Base-by-base conservation (phyloP, 2,888 invertebrate species). In the Formica aserva region DNA sequence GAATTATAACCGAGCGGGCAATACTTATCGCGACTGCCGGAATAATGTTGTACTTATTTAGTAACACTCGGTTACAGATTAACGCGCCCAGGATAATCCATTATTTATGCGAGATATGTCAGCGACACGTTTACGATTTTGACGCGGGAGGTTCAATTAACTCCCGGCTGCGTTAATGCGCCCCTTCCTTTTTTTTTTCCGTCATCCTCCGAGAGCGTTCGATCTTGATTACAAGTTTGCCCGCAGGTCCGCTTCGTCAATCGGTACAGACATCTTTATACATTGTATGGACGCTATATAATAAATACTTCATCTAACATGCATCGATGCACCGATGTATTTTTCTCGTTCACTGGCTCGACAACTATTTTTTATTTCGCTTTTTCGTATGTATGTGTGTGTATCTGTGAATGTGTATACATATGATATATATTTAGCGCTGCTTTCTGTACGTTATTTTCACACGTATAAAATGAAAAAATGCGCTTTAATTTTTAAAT, bases 141-240 rank as follows among this genome's bases (percentile, higher is more conserved):
- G 81, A 84, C 84, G 84, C 77, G 82, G 67, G 74, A 83, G 84
- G 84, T 86, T 76, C 82, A 84, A 87, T 86, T 80, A 84, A 87
- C 82, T 60, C 87, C 57, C 67, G 69, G 82, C 26, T 82, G 74
- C 82, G 75, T 85, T 78, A 78, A 67, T 60, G 74, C 67, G 52
- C 38, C 52, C 52, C 45, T 65, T 60, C 48, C 76, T 62, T 62
- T 75, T 67, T 75, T 67, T 62, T 41, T 45, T 41, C 77, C 45
- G 55, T 71, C 81, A 52, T 69, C 78, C 71, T 60, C 8, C 83
- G 67, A 55, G 66, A 45, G 41, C 80, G 26, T 72, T 55, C 71
- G 72, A 84, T 81, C 80, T 65, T 81, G 65, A 71, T 81, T 69
- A 71, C n/a, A 35, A 81, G 67, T 74, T 84, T 74, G 77, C 82